These are phyloP conservation scores for Caenorhabditis imperialis DNA, from an alignment of 2,888 invertebrate genomes.

Conservation along the genomic window DNA sequence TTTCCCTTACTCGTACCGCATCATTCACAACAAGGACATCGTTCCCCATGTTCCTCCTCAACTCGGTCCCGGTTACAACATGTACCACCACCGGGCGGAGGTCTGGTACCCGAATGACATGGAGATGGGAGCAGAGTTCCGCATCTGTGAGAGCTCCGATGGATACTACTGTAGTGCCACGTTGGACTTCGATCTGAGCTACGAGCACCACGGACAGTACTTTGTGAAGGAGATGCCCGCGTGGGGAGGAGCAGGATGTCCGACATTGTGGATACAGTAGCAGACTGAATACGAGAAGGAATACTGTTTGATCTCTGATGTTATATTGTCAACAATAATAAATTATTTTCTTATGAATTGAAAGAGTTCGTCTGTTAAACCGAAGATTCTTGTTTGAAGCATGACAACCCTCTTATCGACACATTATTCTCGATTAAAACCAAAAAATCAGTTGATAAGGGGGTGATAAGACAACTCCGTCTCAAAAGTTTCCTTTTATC, in stretches of 20 bases:
- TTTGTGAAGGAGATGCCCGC: constrained; percentile 52
- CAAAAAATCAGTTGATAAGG: constrained; percentile 37
- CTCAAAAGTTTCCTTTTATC: not conserved
- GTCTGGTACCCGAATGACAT: constrained; percentile 62
- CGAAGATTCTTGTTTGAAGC: too few species aligned
- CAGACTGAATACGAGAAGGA: not conserved
- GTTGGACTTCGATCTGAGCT: constrained; percentile 41
- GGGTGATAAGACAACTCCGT: not conserved
- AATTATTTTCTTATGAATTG: not conserved
- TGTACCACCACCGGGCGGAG: constrained; percentile 58
- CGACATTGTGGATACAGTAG: constrained; percentile 31
- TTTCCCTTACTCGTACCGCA: constrained; percentile 55
- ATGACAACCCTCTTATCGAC: too few species aligned
- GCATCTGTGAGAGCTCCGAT: constrained; percentile 49
- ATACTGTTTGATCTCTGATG: not conserved
- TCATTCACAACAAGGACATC: constrained; percentile 58
- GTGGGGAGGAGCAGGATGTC: constrained; percentile 54
- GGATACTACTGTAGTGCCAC: constrained; percentile 58
- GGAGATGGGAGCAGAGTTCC: constrained; percentile 27
- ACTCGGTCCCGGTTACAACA: constrained; percentile 38
- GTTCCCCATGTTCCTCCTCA: constrained; percentile 60
- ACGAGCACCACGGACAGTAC: constrained; percentile 55
- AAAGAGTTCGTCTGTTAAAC: too few species aligned
- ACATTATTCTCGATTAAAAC: too few species aligned
- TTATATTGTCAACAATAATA: not conserved